phyloP scores from a whole-genome alignment of 2,888 invertebrate genomes.

The Lithophane socia region DNA sequence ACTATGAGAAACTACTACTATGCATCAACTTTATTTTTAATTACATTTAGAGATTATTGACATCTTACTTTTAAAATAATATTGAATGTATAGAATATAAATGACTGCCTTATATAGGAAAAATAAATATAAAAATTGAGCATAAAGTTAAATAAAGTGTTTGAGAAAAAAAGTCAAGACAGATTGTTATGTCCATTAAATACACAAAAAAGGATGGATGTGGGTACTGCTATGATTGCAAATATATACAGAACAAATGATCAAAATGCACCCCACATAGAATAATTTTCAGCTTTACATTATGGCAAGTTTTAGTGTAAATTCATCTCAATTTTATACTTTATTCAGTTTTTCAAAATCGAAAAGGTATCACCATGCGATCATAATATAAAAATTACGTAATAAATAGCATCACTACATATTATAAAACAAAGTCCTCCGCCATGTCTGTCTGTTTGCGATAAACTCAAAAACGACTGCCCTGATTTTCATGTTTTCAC shows the following conservation, averaged over 20 bases:
- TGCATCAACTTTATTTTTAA: not conserved
- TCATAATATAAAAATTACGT: not conserved
- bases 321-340: not conserved
- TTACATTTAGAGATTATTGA: slow-evolving; percentile 6
- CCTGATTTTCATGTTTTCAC: no score
- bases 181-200: slow-evolving; percentile 26
- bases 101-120: not conserved
- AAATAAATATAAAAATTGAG: slow-evolving; percentile 48
- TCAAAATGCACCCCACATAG: slow-evolving; percentile 43
- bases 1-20: slow-evolving; percentile 16
- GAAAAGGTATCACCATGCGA: not conserved
- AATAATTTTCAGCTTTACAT: slow-evolving; percentile 32
- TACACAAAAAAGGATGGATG: slow-evolving; percentile 34
- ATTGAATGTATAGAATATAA: slow-evolving; percentile 17
- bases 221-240: slow-evolving; percentile 20
- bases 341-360: not conserved
- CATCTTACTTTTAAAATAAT: not conserved
- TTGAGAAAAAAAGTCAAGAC: slow-evolving; percentile 21
- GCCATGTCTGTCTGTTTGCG: no score
- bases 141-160: slow-evolving; percentile 23
- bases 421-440: no score
- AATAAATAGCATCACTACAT: not conserved
- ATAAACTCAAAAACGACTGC: no score
- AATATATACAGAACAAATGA: slow-evolving; percentile 51
- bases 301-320: not conserved